Evolutionary conservation across 2,113 vertebrate genomes (phyloP), one percentile per base, ranked within the genome.

Genomic region (Gymnogyps californianus): DNA sequence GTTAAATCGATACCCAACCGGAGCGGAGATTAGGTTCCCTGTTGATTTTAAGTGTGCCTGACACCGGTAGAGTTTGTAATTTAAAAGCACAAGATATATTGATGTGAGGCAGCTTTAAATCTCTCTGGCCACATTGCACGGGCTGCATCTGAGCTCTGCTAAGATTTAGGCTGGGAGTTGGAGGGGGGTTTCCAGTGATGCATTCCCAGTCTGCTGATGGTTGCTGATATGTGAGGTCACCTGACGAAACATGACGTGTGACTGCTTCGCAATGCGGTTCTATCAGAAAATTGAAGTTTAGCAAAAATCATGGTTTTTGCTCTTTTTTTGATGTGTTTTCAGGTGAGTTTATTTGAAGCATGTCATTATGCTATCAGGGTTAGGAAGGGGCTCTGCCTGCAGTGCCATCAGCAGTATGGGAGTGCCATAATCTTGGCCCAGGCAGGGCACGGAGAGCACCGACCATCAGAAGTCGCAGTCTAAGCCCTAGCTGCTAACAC

Each of bases 41-140:
- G 58, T 95, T 79, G 96, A 95, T 95, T 93, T 93, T 72, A 91
- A 95, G 62, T 21, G 14, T 80, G 74, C 69, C 29, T 88, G 75
- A 91, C 71, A 86, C 26, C 0, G 0, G 49, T 57, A 49, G 66
- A 69, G n/a, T 84, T 93, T 96, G 89, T 86, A 57, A 90, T 91
- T 96, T 91, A 85, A 62, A 95, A 89, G 89, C 66, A 77, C 66
- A 83, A 77, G 64, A 76, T 89, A 26, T 80, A 93, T 65, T 65
- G 81, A 86, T 76, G 49, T 52, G 34, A 69, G 40, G 69, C 40
- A 82, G 69, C 59, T 91, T 89, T 91, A 94, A 94, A 91, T 72
- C 80, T 90, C 80, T 58, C 70, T 57, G 38, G 65, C 57, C 77
- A 11, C 2, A 3, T 42, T 49, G 40, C 57, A 84, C 0, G 1